These are phyloP conservation scores for Nomada ruficornis DNA, from an alignment of 2,888 invertebrate species.

Conservation along the genomic window DNA sequence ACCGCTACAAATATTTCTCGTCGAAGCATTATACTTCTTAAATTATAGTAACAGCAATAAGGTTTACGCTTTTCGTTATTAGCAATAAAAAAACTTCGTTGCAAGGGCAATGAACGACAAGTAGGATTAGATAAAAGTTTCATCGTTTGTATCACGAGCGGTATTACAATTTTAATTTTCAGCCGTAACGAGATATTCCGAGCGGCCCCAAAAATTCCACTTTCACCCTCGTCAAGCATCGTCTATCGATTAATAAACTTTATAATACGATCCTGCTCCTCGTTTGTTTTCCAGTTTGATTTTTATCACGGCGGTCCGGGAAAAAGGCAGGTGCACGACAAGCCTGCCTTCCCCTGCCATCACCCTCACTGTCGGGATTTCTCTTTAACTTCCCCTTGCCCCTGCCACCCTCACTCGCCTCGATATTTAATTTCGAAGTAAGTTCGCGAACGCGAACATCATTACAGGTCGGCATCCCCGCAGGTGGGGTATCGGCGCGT, in stretches of 20 bases:
- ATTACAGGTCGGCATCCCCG: slow-evolving; percentile 69
- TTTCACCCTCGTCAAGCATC: slow-evolving; percentile 63
- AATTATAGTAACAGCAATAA: too few species aligned
- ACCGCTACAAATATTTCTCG: too few species aligned
- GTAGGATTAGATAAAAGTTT: slow-evolving; percentile 29
- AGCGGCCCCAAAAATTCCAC: slow-evolving; percentile 38
- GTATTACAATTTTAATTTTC: slow-evolving; percentile 49
- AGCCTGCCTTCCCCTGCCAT: slow-evolving; percentile 20
- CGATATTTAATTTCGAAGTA: slow-evolving; percentile 81
- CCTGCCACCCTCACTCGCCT: slow-evolving; percentile 53
- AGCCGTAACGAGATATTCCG: slow-evolving; percentile 54
- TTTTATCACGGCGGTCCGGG: slow-evolving; percentile 73
- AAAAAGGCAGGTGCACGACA: slow-evolving; percentile 72
- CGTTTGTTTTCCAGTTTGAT: slow-evolving; percentile 80
- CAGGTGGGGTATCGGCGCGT: slow-evolving; percentile 75
- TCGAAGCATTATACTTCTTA: too few species aligned
- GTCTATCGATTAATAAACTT: slow-evolving; percentile 82
- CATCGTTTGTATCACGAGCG: slow-evolving; percentile 5
- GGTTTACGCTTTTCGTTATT: too few species aligned
- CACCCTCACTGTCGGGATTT: slow-evolving; percentile 54
- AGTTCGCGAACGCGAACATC: slow-evolving; percentile 74
- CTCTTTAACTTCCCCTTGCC: slow-evolving; percentile 55
- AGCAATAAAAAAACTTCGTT: too few species aligned
- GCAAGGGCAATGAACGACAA: background rate
- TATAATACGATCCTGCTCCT: slow-evolving; percentile 79